Conservation (phyloP, 2,113 vertebrate species). For the Pollachius pollachius region DNA sequence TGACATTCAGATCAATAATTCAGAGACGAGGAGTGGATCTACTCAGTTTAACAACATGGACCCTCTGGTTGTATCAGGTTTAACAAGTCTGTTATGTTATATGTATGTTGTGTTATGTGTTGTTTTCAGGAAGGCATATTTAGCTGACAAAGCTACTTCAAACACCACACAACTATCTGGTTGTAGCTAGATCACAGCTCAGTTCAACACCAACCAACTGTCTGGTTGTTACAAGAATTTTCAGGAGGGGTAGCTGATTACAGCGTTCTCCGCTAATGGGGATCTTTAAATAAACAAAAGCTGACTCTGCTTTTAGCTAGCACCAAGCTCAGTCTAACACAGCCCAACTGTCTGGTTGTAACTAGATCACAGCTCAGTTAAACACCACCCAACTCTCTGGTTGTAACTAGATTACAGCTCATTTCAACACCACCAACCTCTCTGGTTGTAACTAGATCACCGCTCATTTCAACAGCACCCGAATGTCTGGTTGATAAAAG, state of each 20-base stretch:
- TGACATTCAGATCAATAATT: slow-evolving; percentile 38
- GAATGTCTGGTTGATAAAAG: neutral
- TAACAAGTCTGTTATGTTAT: no score
- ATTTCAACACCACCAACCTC: slow-evolving; percentile 15
- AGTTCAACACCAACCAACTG: neutral
- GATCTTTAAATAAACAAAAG: no score
- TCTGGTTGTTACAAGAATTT: neutral
- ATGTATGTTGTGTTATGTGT: no score
- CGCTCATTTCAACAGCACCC: neutral
- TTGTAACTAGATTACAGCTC: slow-evolving; percentile 1
- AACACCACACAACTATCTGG: no score
- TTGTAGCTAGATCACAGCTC: neutral
- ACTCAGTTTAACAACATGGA: neutral
- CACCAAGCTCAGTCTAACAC: neutral
- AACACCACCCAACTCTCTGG: no score
- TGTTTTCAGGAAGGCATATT: no score
- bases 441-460: neutral
- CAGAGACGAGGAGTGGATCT: neutral
- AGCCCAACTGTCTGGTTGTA: no score
- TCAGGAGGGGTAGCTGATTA: no score
- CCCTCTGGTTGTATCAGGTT: no score
- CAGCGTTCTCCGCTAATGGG: no score
- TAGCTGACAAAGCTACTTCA: no score
- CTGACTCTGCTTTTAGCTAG: neutral
- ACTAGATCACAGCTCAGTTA: neutral